Percentiles rank a stretch among this genome's conserved stretches.
Evolutionary conservation across 1,140 invertebrate genomes (phyloP).

Genomic region (Drosophila burlai): DNA sequence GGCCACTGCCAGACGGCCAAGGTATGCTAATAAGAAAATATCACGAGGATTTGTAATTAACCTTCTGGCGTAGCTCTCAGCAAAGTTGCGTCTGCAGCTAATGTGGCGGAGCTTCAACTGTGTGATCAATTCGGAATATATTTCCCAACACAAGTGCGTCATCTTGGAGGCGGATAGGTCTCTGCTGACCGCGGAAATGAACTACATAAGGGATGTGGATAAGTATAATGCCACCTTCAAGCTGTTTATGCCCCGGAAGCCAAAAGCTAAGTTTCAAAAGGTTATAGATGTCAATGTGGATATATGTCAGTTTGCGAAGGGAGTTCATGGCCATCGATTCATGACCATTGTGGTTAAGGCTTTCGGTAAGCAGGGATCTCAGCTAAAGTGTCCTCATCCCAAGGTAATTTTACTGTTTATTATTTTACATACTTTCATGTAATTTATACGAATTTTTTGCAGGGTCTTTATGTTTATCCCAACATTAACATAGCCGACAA

Average conservation of each 20-base stretch:
- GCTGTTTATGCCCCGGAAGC: constrained; percentile 12
- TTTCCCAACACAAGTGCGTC: constrained; percentile 27
- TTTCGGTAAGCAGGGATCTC: constrained; percentile 15
- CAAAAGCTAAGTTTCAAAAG: constrained; percentile 24
- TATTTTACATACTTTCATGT: not conserved
- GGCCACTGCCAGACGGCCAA: constrained; percentile 15
- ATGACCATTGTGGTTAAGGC: constrained; percentile 25
- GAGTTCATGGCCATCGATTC: constrained; percentile 26
- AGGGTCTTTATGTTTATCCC: constrained; percentile 46
- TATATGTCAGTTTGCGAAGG: constrained; percentile 39
- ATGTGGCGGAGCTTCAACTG: constrained; percentile 50
- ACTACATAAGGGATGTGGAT: constrained; percentile 2
- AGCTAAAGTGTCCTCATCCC: constrained; percentile 42
- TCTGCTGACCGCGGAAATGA: constrained; percentile 21
- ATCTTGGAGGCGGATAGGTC: constrained; percentile 38
- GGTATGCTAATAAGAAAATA: constrained; percentile 5
- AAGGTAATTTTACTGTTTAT: constrained; percentile 13
- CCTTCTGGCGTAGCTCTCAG: not conserved
- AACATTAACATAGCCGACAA: constrained; percentile 45
- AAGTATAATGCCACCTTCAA: constrained; percentile 43
- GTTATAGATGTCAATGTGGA: constrained; percentile 45
- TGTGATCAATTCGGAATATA: not conserved
- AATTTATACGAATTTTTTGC: not conserved
- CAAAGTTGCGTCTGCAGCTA: constrained; percentile 17
- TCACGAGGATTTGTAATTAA: not conserved